Percentiles rank a stretch among this genome's conserved stretches.
phyloP scores from a whole-genome alignment of 1,140 invertebrate genomes.

The Amyelois transitella region DNA sequence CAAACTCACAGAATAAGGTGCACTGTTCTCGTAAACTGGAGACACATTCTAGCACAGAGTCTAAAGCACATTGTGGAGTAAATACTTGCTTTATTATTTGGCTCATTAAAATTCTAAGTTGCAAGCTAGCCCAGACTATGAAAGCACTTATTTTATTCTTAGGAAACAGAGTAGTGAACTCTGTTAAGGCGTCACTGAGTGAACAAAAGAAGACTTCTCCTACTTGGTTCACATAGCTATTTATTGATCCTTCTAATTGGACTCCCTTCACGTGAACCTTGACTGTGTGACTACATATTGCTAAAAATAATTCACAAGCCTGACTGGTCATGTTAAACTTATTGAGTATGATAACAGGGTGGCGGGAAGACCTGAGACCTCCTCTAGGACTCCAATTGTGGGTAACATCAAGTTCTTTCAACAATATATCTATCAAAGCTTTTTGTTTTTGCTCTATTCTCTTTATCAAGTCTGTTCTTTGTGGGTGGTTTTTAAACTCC shows the following conservation, averaged over 20 bases:
- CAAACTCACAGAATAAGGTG: slow-evolving; percentile 75
- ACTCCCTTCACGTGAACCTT: slow-evolving; percentile 89
- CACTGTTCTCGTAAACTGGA: slow-evolving; percentile 85
- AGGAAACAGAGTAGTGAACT: slow-evolving; percentile 89
- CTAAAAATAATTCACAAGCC: slow-evolving; percentile 90
- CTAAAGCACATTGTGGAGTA: slow-evolving; percentile 89
- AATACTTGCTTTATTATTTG: slow-evolving; percentile 94
- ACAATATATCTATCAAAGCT: slow-evolving; percentile 87
- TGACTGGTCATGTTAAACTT: slow-evolving; percentile 85
- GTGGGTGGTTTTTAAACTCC: slow-evolving; percentile 60
- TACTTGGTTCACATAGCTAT: slow-evolving; percentile 88
- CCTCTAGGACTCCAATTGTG: slow-evolving; percentile 94
- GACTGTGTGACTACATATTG: slow-evolving; percentile 87
- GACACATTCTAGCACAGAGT: slow-evolving; percentile 91
- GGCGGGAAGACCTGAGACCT: slow-evolving; percentile 89
- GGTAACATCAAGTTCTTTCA: slow-evolving; percentile 90
- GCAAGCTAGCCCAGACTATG: slow-evolving; percentile 92
- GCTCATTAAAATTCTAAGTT: slow-evolving; percentile 87
- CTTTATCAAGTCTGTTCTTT: slow-evolving; percentile 54
- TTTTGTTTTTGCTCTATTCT: slow-evolving; percentile 84
- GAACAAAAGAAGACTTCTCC: slow-evolving; percentile 92
- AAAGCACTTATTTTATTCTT: slow-evolving; percentile 86
- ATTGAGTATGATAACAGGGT: slow-evolving; percentile 91
- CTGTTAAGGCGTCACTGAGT: slow-evolving; percentile 88
- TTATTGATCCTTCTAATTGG: slow-evolving; percentile 90